phyloP scores from a whole-genome alignment of 2,888 invertebrate species.

The Caenorhabditis sp. region DNA sequence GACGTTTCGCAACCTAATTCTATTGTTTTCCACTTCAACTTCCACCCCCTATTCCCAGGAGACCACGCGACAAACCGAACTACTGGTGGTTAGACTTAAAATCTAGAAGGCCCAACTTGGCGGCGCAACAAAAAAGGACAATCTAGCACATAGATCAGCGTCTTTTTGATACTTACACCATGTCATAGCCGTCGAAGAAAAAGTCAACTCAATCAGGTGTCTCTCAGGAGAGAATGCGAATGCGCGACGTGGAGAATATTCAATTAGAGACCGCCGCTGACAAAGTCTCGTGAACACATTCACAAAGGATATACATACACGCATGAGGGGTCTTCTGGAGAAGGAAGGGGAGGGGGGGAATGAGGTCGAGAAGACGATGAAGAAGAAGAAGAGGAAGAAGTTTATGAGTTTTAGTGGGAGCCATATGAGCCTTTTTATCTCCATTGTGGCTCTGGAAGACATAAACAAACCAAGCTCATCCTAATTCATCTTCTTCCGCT shows the following conservation, averaged over 20 bases:
- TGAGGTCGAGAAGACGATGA: too few relatives aligned
- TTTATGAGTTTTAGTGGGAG: background rate
- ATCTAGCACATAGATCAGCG: background rate
- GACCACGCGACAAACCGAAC: too few relatives aligned
- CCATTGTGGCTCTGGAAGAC: background rate
- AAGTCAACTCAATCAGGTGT: constrained; percentile 21
- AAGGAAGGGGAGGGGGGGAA: background rate
- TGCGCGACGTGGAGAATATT: constrained; percentile 14
- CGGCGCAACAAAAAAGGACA: background rate
- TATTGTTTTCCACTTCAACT: too few relatives aligned
- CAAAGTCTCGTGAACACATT: too few relatives aligned
- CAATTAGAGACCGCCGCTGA: constrained; percentile 23
- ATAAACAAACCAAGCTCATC: constrained; percentile 10
- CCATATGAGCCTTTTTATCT: background rate
- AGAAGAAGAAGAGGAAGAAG: background rate
- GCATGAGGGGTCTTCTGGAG: background rate
- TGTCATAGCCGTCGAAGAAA: background rate
- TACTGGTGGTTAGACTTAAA: too few relatives aligned
- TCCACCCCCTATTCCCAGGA: too few relatives aligned
- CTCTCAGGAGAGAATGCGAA: background rate
- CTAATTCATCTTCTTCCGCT: constrained; percentile 3
- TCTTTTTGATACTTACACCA: constrained; percentile 9
- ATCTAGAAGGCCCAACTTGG: too few relatives aligned
- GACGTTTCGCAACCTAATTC: too few relatives aligned
- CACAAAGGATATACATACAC: constrained; percentile 9